Base-by-base conservation (phyloP, 2,888 invertebrate species). In the Drosophila phalerata region DNA sequence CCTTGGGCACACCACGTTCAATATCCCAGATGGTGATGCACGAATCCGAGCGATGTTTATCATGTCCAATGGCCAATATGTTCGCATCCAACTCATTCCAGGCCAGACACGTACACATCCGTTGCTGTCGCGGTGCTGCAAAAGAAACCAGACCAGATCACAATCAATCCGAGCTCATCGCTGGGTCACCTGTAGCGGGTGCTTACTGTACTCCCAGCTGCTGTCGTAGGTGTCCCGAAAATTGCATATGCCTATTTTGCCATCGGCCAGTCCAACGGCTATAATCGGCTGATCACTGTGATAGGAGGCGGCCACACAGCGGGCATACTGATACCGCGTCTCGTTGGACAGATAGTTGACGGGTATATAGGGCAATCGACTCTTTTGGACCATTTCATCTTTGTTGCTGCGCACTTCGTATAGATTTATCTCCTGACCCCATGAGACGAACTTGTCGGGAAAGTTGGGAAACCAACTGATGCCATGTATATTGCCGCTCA, bases 1-100 rank as follows among this genome's bases (percentile, higher is more conserved):
- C 93, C 61, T 92, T 92, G 11, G 92, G 91, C 17, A 91, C 73
- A 4, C 93, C 92, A 8, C 86, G 88, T 47, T 90, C 92, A 40
- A 90, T 95, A 92, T 99, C 98, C 98, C 98, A 99, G 49, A 98
- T 94, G 8, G 97, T 94, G 42, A 98, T 95, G 66, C 97, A 97
- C 91, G 96, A 96, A 92, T 98, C 98, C 38, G 96, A 96, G 73
- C 98, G 94, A 91, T 97, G 96, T 91, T 97, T 97, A 87, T 98
- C 98, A 85, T 98, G 94, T 0, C 97, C 98, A 60, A 96, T 96
- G 0, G 97, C 97, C 67, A 98, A 93, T 81, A 98, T 93, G 91
- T 97, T 96, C 22, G 94, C 94, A 81, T 98, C 97, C 11, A 94
- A 92, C 32, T 96, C 96, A 92, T 97, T 98, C 98, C 98, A 98